These are phyloP conservation scores for Sterrhoptilus dennistouni DNA, from an alignment of 2,113 vertebrate species.

Conservation along the genomic window DNA sequence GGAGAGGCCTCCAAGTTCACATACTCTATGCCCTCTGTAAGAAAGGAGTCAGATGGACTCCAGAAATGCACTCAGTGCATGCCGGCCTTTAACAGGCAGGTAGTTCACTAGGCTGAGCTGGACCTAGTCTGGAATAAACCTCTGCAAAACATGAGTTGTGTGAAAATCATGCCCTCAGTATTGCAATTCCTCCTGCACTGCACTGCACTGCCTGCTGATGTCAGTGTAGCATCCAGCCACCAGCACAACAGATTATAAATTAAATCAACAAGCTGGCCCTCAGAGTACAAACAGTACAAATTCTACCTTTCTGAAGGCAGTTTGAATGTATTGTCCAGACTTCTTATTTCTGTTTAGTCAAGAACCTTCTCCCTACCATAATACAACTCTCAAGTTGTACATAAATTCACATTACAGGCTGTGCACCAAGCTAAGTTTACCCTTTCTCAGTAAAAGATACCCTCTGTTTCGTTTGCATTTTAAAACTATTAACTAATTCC, in stretches of 20 bases:
- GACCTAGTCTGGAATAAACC: background rate
- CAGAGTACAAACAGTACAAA: background rate
- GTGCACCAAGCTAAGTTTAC: background rate
- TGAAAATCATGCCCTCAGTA: background rate
- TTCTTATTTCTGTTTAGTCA: background rate
- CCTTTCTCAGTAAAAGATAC: background rate
- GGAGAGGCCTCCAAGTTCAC: background rate
- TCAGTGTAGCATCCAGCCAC: background rate
- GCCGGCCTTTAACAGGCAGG: background rate
- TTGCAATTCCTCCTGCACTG: background rate
- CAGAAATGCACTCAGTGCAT: background rate
- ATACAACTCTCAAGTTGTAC: background rate
- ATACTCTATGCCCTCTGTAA: background rate
- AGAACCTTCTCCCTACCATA: background rate
- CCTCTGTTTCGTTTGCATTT: background rate
- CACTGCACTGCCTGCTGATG: background rate
- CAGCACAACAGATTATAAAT: background rate
- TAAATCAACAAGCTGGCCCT: background rate
- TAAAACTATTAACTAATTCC: background rate
- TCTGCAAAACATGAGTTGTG: background rate
- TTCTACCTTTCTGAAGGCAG: background rate
- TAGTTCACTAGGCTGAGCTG: background rate
- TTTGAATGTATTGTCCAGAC: background rate
- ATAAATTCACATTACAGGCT: background rate
- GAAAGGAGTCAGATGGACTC: background rate